A percentile compares a stretch with the other conserved stretches of the same genome.
These are phyloP conservation scores for Labeo calbasu DNA, from an alignment of 2,797 vertebrate genomes.

Conservation along the genomic window DNA sequence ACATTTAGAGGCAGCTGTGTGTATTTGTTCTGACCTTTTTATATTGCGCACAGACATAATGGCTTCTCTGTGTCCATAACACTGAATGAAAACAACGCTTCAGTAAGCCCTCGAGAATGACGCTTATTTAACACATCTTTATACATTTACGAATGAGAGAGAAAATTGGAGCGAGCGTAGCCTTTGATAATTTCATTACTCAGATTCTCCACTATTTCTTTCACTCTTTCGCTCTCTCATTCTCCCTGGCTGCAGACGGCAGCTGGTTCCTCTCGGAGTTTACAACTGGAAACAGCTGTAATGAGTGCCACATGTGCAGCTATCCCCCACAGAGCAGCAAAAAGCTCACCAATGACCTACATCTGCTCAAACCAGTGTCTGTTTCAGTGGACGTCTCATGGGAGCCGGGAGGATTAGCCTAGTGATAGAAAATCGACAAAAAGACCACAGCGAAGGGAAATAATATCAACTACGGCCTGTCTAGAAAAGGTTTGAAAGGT, in stretches of 20 bases:
- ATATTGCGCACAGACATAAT: constrained; percentile 53
- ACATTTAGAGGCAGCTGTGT: constrained; percentile 66
- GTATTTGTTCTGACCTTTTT: constrained; percentile 63
- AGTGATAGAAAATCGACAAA: constrained; percentile 29
- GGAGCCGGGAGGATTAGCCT: constrained; percentile 24
- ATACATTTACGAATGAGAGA: constrained; percentile 59
- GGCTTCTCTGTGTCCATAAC: constrained; percentile 51
- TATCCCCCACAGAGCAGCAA: constrained; percentile 72
- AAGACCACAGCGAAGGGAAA: constrained; percentile 3
- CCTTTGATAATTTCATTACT: constrained; percentile 75
- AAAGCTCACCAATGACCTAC: constrained; percentile 70
- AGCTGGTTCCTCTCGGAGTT: constrained; percentile 75
- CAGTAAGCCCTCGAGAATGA: constrained; percentile 45
- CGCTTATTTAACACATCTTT: constrained; percentile 66
- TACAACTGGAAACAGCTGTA: constrained; percentile 83
- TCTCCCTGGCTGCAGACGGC: constrained; percentile 70
- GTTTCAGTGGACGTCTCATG: constrained; percentile 53
- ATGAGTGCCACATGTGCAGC: constrained; percentile 81
- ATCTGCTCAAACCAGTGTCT: constrained; percentile 69
- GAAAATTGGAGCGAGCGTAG: constrained; percentile 62
- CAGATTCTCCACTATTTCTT: constrained; percentile 50
- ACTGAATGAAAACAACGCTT: constrained; percentile 62
- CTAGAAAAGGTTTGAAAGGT: not conserved
- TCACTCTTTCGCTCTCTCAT: constrained; percentile 61
- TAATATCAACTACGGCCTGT: not conserved